phyloP scores from a whole-genome alignment of 2,113 vertebrate species.

The Lipotes vexillifer region DNA sequence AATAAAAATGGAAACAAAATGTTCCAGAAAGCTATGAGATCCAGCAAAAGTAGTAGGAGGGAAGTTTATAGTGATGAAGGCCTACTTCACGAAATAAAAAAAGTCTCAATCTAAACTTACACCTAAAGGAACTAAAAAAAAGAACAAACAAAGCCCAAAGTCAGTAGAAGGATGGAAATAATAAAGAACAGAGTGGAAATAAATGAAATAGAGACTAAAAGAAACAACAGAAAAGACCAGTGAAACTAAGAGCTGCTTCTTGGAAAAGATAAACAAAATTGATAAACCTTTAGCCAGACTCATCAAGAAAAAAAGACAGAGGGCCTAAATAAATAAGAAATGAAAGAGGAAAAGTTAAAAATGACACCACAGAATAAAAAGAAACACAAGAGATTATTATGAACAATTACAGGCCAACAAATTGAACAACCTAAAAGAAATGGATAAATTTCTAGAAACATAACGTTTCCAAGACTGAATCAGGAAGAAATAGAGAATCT shows the following conservation, averaged over 20 bases:
- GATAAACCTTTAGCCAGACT: neutral
- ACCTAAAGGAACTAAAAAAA: neutral
- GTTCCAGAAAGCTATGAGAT: neutral
- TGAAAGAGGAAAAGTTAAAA: neutral
- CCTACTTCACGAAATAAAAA: neutral
- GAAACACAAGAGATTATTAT: neutral
- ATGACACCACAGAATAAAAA: neutral
- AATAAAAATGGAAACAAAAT: neutral
- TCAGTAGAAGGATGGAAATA: neutral
- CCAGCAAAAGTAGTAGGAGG: neutral
- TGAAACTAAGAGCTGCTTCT: neutral
- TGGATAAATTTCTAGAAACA: neutral
- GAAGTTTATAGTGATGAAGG: neutral
- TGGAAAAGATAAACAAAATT: neutral
- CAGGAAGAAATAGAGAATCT: neutral
- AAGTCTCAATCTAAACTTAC: neutral
- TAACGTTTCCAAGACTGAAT: neutral
- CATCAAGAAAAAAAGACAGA: neutral
- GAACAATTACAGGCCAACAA: neutral
- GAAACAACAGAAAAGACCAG: neutral
- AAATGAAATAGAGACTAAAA: neutral
- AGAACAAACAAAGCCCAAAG: neutral
- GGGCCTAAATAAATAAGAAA: neutral
- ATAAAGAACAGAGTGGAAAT: neutral
- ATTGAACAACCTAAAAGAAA: neutral